Evolutionary conservation across 2,113 vertebrate species (phyloP), one percentile per base, ranked within the genome.

Genomic region (Upupa epops): DNA sequence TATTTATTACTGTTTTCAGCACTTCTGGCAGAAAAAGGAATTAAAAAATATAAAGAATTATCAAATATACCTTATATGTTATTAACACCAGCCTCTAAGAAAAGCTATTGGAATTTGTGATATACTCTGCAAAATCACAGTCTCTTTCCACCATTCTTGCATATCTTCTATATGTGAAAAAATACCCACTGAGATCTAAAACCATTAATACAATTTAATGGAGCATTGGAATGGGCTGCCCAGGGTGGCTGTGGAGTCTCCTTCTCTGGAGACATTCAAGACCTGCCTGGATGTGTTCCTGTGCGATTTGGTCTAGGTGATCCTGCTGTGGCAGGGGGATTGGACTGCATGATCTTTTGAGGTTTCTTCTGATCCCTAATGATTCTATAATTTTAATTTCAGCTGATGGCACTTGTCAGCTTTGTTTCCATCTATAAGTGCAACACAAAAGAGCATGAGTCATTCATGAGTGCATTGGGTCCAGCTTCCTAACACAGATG

Each of bases 1-100:
- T 96, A 96, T 97, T 97, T 97, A 95, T 97, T 95, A 96, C 86
- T 95, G 26, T 65, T 95, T 95, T 94, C 83, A 96, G 11, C 36
- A 88, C 61, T 96, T 97, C 66, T 84, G 65, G 36, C 51, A 80
- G 61, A 93, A 95, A 88, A 75, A 10, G 34, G 52, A 92, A 83
- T 86, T 95, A 55, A 11, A 37, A 79, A 93, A 66, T 52, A 48
- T 18, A 59, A 66, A 40, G 17, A 61, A 36, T 51, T 75, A 52
- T 65, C 15, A 17, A 64, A 28, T 71, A 76, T 54, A 34, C 5
- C 3, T 76, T 51, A 61, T 78, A 64, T 69, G 48, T 36, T 49
- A 24, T 55, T 1, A 1, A 68, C 81, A 83, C 29, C 32, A 48
- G 7, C 37, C 65, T 70, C 52, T 36, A 49, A 86, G 78, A 78